phyloP scores from a whole-genome alignment of 2,113 vertebrate genomes.

The human (Homo sapiens) region GRCh38 chr7:109488501-109489000 shows the following conservation, averaged over 20 bases:
- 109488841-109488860: background rate
- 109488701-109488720: background rate
- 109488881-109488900: background rate
- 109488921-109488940: background rate
- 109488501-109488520: background rate
- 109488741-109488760: background rate
- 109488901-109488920: background rate
- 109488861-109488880: background rate
- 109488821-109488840: conserved; percentile 24
- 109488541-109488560: background rate
- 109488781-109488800: conserved; percentile 6
- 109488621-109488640: background rate
- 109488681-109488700: background rate
- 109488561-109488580: background rate
- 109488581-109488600: background rate
- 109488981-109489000: conserved; percentile 26
- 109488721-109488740: background rate
- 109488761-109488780: background rate
- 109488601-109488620: background rate
- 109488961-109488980: background rate
- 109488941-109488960: background rate
- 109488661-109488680: background rate
- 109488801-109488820: conserved; percentile 36
- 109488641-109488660: background rate
- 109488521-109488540: background rate